Evolutionary conservation across 2,797 vertebrate species (phyloP).

Genomic region (Rhinoraja longicauda): DNA sequence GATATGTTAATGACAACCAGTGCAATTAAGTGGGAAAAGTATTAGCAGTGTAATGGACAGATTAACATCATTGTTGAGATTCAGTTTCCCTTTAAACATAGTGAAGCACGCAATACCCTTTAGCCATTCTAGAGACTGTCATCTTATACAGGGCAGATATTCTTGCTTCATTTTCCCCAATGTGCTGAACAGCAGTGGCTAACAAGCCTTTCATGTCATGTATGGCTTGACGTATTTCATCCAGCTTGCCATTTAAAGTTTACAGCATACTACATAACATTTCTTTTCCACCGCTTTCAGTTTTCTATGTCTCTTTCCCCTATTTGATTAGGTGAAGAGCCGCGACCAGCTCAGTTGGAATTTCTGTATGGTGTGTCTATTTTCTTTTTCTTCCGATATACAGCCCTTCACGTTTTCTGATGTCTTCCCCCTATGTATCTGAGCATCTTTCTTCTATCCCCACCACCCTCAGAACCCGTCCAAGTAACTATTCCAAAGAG

Average conservation of each 20-base stretch:
- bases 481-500: background rate
- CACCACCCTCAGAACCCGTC: background rate
- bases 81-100: background rate
- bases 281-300: background rate
- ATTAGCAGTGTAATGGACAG: background rate
- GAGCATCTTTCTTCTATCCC: background rate
- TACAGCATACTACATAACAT: background rate
- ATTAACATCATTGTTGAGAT: background rate
- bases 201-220: slow-evolving; percentile 38
- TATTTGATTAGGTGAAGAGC: slow-evolving; percentile 16
- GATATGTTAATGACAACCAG: slow-evolving; percentile 3
- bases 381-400: background rate
- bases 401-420: background rate
- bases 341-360: background rate
- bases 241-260: slow-evolving; percentile 36
- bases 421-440: background rate
- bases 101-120: background rate
- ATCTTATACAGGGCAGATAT: background rate
- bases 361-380: background rate
- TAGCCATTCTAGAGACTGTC: slow-evolving; percentile 3
- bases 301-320: slow-evolving; percentile 14
- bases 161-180: slow-evolving; percentile 13
- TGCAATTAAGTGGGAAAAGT: slow-evolving; percentile 4
- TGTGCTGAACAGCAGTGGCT: slow-evolving; percentile 19
- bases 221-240: slow-evolving; percentile 30